Evolutionary conservation across 1,140 invertebrate genomes (phyloP).

Genomic region (Drosophila guanche): DNA sequence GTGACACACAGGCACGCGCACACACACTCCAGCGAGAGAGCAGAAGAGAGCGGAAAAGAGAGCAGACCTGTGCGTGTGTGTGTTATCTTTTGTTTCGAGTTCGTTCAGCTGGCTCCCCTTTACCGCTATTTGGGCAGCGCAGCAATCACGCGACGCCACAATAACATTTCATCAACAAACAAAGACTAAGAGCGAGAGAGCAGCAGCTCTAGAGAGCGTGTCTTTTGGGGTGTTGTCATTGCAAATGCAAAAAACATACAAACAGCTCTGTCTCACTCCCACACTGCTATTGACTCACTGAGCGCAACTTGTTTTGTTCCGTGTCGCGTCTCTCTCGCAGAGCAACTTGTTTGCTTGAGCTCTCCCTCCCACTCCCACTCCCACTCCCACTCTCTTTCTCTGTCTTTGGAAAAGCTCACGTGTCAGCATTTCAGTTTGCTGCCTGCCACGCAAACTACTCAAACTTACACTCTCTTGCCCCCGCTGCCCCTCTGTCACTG

Average conservation of each 20-base stretch:
- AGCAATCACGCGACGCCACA: conserved; percentile 46
- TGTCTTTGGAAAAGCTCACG: conserved; percentile 38
- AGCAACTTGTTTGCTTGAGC: conserved; percentile 11
- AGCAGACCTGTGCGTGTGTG: conserved; percentile 21
- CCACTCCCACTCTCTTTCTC: neutral
- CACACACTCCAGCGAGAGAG: neutral
- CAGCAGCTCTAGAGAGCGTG: conserved; percentile 23
- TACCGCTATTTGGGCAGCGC: conserved; percentile 42
- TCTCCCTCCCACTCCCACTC: conserved; percentile 1
- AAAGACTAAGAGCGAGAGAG: conserved; percentile 10
- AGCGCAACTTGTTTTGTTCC: too few relatives aligned
- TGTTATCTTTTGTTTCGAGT: conserved; percentile 24
- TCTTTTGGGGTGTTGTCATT: conserved; percentile 49
- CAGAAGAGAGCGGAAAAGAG: conserved; percentile 16
- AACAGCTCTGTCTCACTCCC: too few relatives aligned
- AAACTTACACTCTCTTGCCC: conserved; percentile 16
- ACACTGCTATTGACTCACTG: too few relatives aligned
- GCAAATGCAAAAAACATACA: conserved; percentile 34
- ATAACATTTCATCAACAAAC: conserved; percentile 23
- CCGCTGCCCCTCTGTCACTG: too few relatives aligned
- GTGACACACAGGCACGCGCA: neutral
- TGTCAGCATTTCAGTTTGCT: conserved; percentile 51
- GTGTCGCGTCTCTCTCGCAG: neutral
- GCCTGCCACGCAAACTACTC: conserved; percentile 60
- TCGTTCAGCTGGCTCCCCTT: conserved; percentile 22